phyloP scores from a whole-genome alignment of 2,888 invertebrate genomes.

The Acholoe squamosa region DNA sequence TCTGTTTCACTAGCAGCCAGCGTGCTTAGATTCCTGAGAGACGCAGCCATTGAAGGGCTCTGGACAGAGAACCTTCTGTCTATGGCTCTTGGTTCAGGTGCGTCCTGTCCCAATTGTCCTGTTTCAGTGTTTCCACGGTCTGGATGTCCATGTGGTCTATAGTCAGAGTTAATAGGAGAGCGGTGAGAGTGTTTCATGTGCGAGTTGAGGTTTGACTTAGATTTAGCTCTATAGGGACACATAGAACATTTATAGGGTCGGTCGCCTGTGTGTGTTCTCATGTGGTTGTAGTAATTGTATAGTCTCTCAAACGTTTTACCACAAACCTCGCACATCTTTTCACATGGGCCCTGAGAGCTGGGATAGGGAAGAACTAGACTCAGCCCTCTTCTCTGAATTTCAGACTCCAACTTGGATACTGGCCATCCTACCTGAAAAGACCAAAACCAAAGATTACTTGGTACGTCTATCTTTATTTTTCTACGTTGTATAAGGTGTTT shows the following conservation, averaged over 20 bases:
- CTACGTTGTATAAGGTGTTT: too few relatives aligned
- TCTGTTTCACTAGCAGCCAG: too few relatives aligned
- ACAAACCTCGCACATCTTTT: neutral
- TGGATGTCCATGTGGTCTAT: too few relatives aligned
- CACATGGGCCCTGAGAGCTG: neutral
- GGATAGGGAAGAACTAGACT: neutral
- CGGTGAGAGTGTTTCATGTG: neutral
- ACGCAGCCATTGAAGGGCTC: too few relatives aligned
- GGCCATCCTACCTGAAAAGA: constrained; percentile 38
- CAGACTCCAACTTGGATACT: neutral
- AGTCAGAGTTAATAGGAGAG: neutral
- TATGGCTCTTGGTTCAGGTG: too few relatives aligned
- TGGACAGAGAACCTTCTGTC: too few relatives aligned
- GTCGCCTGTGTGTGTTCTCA: constrained; percentile 49
- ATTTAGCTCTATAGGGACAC: neutral
- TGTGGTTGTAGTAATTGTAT: constrained; percentile 30
- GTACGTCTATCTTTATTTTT: too few relatives aligned
- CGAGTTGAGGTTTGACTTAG: constrained; percentile 47
- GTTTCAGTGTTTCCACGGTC: too few relatives aligned
- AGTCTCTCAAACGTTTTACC: neutral
- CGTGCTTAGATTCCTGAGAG: too few relatives aligned
- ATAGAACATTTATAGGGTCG: constrained; percentile 21
- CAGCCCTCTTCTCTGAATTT: neutral
- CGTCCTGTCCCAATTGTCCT: too few relatives aligned
- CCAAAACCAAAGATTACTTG: constrained; percentile 33